Evolutionary conservation across 2,888 invertebrate species (phyloP).

Genomic region (Stratiomys singularior): DNA sequence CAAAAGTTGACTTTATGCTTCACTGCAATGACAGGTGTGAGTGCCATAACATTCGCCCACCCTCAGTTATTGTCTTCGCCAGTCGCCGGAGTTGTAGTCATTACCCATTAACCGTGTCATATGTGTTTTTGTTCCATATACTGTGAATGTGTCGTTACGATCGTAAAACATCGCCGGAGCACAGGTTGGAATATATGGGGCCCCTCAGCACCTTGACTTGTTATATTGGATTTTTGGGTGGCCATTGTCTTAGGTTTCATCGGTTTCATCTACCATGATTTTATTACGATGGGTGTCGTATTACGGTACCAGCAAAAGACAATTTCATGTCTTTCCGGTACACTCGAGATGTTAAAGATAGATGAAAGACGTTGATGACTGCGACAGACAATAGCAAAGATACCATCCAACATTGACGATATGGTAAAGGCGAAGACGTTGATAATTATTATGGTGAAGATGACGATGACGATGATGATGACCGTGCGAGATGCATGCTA

Average conservation of each 20-base stretch:
- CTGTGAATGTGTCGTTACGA: not conserved
- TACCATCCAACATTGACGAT: not conserved
- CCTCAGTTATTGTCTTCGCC: not conserved
- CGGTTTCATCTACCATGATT: constrained; percentile 9
- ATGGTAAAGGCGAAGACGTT: not conserved
- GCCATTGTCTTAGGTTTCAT: constrained; percentile 15
- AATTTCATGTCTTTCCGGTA: not conserved
- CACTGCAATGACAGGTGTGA: not conserved
- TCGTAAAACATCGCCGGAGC: not conserved
- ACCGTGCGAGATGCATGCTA: not conserved
- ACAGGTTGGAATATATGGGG: not conserved
- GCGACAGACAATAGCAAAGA: no score
- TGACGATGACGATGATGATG: not conserved
- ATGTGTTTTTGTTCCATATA: constrained; percentile 2
- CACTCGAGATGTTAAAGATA: not conserved
- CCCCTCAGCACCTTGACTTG: not conserved
- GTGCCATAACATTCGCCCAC: not conserved
- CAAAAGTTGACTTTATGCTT: not conserved
- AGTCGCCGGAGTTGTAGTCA: not conserved
- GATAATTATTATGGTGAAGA: not conserved
- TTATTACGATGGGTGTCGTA: not conserved
- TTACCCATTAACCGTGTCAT: constrained; percentile 15
- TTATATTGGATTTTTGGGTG: not conserved
- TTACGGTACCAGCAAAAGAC: not conserved
- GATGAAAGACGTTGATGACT: no score